phyloP scores from a whole-genome alignment of 1,140 invertebrate species.

The Habropoda laboriosa region DNA sequence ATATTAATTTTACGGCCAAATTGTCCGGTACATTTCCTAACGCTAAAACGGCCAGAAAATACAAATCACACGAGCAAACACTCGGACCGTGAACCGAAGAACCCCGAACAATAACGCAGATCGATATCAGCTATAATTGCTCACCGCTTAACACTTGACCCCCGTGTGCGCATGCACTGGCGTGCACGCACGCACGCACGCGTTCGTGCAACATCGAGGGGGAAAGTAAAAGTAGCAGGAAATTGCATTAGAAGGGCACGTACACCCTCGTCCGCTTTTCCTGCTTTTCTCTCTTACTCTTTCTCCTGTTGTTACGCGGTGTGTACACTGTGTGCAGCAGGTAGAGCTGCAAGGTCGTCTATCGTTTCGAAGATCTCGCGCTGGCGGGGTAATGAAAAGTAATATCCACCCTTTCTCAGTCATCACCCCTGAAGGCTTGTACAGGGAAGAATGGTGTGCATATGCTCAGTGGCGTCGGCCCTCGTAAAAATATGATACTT shows the following conservation, averaged over 20 bases:
- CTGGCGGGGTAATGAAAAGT: constrained; percentile 35
- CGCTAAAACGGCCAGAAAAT: constrained; percentile 3
- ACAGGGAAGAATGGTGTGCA: neutral
- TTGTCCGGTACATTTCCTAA: too few species aligned
- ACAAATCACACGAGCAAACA: constrained; percentile 22
- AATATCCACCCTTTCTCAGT: constrained; percentile 24
- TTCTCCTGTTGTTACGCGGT: neutral
- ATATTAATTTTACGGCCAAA: neutral
- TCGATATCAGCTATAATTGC: constrained; percentile 55
- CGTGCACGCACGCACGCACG: constrained; percentile 23
- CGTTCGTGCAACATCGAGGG: constrained; percentile 25
- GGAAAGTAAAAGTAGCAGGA: constrained; percentile 51
- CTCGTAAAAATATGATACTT: neutral
- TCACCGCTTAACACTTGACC: constrained; percentile 55
- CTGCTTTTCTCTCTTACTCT: neutral
- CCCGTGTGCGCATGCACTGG: constrained; percentile 29
- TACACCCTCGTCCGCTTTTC: neutral
- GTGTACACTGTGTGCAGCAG: neutral
- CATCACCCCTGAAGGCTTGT: constrained; percentile 7
- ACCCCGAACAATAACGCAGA: constrained; percentile 41
- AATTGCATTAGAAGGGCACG: constrained; percentile 43
- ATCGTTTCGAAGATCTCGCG: constrained; percentile 23
- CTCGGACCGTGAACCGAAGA: constrained; percentile 8
- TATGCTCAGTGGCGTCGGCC: neutral
- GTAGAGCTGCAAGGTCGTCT: constrained; percentile 38